Conservation (phyloP, 30 jellyfish, hydroid and myxozoan species). For the Hydra vulgaris region DNA sequence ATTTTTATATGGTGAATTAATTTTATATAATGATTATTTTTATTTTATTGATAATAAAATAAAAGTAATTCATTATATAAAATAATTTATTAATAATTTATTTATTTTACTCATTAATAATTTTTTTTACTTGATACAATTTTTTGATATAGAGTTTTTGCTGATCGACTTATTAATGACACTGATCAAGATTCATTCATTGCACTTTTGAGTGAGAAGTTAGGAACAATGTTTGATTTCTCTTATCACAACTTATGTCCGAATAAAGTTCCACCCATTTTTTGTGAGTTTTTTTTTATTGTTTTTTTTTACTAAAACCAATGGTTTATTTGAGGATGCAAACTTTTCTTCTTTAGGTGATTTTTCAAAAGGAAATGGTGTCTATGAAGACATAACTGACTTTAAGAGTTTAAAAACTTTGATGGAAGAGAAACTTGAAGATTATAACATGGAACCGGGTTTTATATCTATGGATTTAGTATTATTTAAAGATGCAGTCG, state of each 20-base stretch:
- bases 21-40: no score
- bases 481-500: slow-evolving; percentile 81
- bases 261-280: slow-evolving; percentile 83
- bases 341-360: slow-evolving; percentile 40
- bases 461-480: slow-evolving; percentile 85
- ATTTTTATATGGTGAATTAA: no score
- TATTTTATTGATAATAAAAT: no score
- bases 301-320: background rate
- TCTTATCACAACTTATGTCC: slow-evolving; percentile 95
- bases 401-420: slow-evolving; percentile 51
- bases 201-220: slow-evolving; percentile 72
- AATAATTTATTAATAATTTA: no score
- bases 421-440: slow-evolving; percentile 86
- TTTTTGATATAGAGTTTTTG: slow-evolving; percentile 57
- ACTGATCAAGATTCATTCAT: slow-evolving; percentile 63
- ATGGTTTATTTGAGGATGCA: background rate
- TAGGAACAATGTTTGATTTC: slow-evolving; percentile 82
- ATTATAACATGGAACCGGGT: slow-evolving; percentile 93
- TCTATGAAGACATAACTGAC: slow-evolving; percentile 76
- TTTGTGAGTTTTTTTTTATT: slow-evolving; percentile 38
- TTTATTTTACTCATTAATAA: no score
- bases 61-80: no score
- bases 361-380: slow-evolving; percentile 61
- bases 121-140: background rate
- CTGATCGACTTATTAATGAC: slow-evolving; percentile 76